A percentile compares a stretch with the other conserved stretches of the same genome.
These are phyloP conservation scores for Morpho achilles DNA, from an alignment of 2,888 invertebrate species.

Conservation along the genomic window DNA sequence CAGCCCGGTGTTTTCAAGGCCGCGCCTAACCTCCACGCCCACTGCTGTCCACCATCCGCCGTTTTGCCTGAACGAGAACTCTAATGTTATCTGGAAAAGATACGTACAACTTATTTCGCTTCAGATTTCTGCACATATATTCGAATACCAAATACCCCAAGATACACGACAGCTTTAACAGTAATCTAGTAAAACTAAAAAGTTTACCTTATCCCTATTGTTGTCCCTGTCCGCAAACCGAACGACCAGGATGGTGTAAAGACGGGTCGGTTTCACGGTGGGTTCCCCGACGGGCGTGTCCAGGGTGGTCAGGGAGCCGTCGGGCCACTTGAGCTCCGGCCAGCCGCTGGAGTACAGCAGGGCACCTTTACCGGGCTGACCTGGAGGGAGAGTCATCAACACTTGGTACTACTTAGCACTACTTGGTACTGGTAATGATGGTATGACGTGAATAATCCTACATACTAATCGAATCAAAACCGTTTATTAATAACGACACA, in stretches of 20 bases:
- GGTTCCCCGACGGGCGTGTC: constrained; percentile 60
- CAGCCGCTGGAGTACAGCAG: constrained; percentile 75
- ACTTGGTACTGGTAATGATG: too few species aligned
- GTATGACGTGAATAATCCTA: too few species aligned
- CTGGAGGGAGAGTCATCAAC: constrained; percentile 32
- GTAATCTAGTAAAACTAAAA: neutral
- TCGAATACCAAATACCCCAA: too few species aligned
- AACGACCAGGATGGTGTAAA: constrained; percentile 67
- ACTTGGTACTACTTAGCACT: too few species aligned
- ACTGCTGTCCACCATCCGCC: constrained; percentile 77
- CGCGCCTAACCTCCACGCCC: constrained; percentile 76
- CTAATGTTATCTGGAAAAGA: constrained; percentile 64
- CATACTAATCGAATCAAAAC: too few species aligned
- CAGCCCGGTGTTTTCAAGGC: constrained; percentile 55
- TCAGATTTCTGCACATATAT: too few species aligned
- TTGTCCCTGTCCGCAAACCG: constrained; percentile 60
- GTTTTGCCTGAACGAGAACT: constrained; percentile 76
- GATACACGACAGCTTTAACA: too few species aligned
- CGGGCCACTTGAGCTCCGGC: constrained; percentile 64
- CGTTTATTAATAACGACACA: too few species aligned
- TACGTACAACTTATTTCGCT: too few species aligned
- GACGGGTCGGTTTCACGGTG: constrained; percentile 60
- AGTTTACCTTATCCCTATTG: constrained; percentile 52
- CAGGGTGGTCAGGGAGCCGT: constrained; percentile 47
- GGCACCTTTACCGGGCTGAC: constrained; percentile 62